These are phyloP conservation scores for Sympetrum striolatum DNA, from an alignment of 2,888 invertebrate genomes.

Conservation along the genomic window DNA sequence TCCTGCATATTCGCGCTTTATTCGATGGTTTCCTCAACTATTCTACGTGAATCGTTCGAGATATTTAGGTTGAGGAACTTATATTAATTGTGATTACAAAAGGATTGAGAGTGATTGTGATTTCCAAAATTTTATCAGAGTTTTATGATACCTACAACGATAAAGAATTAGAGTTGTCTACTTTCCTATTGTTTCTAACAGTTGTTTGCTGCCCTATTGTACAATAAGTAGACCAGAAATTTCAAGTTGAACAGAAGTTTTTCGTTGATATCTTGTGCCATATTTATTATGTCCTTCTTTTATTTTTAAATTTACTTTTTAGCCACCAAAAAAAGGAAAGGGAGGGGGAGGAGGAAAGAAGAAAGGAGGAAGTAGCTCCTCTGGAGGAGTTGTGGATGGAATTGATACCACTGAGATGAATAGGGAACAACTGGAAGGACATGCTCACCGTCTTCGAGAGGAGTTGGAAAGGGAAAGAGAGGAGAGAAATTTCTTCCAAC, in stretches of 20 bases:
- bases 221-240: too few relatives aligned
- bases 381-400: conserved; percentile 75
- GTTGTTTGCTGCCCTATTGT: neutral
- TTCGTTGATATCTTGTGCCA: too few relatives aligned
- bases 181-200: neutral
- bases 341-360: conserved; percentile 52
- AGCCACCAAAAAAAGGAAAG: conserved; percentile 48
- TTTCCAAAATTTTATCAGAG: too few relatives aligned
- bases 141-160: too few relatives aligned
- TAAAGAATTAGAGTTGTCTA: neutral
- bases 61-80: too few relatives aligned
- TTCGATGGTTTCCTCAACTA: too few relatives aligned
- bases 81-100: too few relatives aligned
- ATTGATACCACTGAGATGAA: conserved; percentile 92
- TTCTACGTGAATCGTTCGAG: too few relatives aligned
- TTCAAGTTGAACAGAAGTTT: neutral
- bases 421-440: conserved; percentile 90
- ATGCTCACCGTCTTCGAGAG: conserved; percentile 82
- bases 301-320: neutral
- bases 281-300: neutral
- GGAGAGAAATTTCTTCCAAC: conserved; percentile 93
- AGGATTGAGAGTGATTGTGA: too few relatives aligned
- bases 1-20: too few relatives aligned
- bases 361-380: conserved; percentile 53
- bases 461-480: conserved; percentile 94